These are phyloP conservation scores for Osedax frankpressi DNA, from an alignment of 2,888 invertebrate genomes.

Conservation along the genomic window DNA sequence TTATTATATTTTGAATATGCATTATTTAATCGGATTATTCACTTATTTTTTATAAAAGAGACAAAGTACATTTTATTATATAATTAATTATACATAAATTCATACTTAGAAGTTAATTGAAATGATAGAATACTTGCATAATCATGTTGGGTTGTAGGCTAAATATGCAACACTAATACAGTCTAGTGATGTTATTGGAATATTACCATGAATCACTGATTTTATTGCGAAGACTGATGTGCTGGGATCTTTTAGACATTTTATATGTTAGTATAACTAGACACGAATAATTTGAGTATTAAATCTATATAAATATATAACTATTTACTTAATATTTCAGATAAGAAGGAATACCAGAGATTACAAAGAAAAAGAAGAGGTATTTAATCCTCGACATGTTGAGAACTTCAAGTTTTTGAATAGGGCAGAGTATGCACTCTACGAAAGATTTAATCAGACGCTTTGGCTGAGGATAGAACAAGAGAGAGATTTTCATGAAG, in stretches of 20 bases:
- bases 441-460: conserved; percentile 36
- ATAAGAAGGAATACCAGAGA: conserved; percentile 29
- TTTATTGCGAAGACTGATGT: conserved; percentile 37
- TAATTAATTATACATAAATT: no score
- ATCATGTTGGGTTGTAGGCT: no score
- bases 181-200: conserved; percentile 40
- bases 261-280: conserved; percentile 29
- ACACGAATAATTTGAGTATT: background rate
- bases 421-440: conserved; percentile 35
- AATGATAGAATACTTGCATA: no score
- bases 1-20: no score
- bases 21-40: no score
- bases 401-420: conserved; percentile 35
- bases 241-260: conserved; percentile 42
- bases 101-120: no score
- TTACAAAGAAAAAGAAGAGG: background rate
- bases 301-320: background rate
- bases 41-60: no score
- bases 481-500: background rate
- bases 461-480: conserved; percentile 33
- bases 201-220: conserved; percentile 41
- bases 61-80: no score
- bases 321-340: background rate
- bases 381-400: conserved; percentile 24
- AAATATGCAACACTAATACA: conserved; percentile 33